Evolutionary conservation across 2,797 vertebrate species (phyloP).

Genomic region (Myotis vivesi): DNA sequence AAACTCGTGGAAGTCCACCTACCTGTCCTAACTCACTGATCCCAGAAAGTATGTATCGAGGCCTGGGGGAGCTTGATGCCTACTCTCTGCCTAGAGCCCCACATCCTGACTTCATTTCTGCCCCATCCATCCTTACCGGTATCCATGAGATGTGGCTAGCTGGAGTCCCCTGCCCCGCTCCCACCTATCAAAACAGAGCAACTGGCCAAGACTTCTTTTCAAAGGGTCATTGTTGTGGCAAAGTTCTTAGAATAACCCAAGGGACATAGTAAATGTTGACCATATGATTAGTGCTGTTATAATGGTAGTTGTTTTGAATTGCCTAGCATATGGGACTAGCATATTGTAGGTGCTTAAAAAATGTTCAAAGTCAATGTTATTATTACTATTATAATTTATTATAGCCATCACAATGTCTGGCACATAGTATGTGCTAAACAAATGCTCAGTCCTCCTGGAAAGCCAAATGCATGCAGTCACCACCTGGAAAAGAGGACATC

Average conservation of each 20-base stretch:
- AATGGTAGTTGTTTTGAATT: not conserved
- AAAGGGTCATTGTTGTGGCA: not conserved
- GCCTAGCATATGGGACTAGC: not conserved
- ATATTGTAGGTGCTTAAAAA: not conserved
- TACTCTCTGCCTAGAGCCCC: not conserved
- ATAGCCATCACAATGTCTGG: not conserved
- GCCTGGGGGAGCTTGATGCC: not conserved
- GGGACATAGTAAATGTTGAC: not conserved
- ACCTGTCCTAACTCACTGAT: not conserved
- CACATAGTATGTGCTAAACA: not conserved
- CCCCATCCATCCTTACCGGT: not conserved
- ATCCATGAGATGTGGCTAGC: not conserved
- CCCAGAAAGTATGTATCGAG: not conserved
- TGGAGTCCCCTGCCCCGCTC: not conserved
- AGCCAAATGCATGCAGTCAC: not conserved
- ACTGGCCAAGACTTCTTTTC: not conserved
- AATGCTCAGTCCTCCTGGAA: not conserved
- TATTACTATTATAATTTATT: not conserved
- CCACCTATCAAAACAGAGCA: not conserved
- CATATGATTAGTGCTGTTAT: not conserved
- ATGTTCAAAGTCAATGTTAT: not conserved
- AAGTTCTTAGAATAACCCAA: not conserved
- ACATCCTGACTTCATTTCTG: not conserved
- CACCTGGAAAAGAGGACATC: not conserved
- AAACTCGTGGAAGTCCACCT: not conserved